phyloP scores from a whole-genome alignment of 2,888 invertebrate genomes.

The Torymus tubicola region DNA sequence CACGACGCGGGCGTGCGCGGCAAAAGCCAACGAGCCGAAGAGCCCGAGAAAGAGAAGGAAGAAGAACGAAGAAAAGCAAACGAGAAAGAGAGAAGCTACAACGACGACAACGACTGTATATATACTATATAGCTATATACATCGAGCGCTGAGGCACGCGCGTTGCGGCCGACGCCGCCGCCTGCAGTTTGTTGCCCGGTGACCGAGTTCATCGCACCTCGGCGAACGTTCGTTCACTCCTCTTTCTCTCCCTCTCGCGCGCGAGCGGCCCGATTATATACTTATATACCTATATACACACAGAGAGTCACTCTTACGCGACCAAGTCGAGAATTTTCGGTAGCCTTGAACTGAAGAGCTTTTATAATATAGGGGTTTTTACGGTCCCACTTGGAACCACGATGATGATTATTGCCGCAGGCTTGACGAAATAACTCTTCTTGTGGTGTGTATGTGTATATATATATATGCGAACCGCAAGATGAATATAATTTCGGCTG shows the following conservation, averaged over 20 bases:
- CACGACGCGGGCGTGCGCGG: not conserved
- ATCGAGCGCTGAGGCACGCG: slow-evolving; percentile 43
- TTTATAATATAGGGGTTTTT: too few species aligned
- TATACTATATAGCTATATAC: not conserved
- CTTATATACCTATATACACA: not conserved
- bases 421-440: too few species aligned
- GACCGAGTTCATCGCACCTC: slow-evolving; percentile 76
- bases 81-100: slow-evolving; percentile 45
- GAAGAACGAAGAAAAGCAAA: not conserved
- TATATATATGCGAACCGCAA: too few species aligned
- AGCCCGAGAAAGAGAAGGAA: too few species aligned
- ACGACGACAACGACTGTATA: slow-evolving; percentile 22
- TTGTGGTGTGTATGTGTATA: too few species aligned
- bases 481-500: too few species aligned
- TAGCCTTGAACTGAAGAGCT: too few species aligned
- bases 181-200: slow-evolving; percentile 76
- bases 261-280: slow-evolving; percentile 46
- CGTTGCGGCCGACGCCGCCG: slow-evolving; percentile 55
- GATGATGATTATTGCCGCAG: too few species aligned
- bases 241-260: not conserved
- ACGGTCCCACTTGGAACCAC: too few species aligned
- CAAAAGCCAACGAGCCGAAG: too few species aligned
- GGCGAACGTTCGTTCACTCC: slow-evolving; percentile 61
- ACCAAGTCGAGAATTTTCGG: too few species aligned
- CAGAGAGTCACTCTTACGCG: not conserved